Evolutionary conservation across 2,113 vertebrate genomes (phyloP).

Genomic region (Eublepharis macularius): DNA sequence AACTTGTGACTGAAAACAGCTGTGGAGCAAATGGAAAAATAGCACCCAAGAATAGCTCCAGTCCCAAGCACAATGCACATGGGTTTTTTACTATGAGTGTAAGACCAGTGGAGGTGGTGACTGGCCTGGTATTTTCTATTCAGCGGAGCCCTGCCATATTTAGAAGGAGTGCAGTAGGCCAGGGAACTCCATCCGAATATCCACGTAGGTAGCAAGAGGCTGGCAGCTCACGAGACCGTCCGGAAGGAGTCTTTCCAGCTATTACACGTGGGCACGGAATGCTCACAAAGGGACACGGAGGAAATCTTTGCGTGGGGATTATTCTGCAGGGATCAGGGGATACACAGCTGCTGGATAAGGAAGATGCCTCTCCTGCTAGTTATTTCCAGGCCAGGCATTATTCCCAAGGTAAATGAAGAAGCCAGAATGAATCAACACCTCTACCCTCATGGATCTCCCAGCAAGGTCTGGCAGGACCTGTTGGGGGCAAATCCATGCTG

Average conservation of each 20-base stretch:
- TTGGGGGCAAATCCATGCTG: no score
- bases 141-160: slow-evolving; percentile 67
- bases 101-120: slow-evolving; percentile 65
- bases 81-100: slow-evolving; percentile 65
- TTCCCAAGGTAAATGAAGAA: slow-evolving; percentile 45
- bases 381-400: slow-evolving; percentile 41
- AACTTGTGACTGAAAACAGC: slow-evolving; percentile 77
- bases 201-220: slow-evolving; percentile 56
- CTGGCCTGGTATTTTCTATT: slow-evolving; percentile 69
- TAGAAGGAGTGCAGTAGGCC: slow-evolving; percentile 67
- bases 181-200: slow-evolving; percentile 57
- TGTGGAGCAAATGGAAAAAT: slow-evolving; percentile 74
- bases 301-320: slow-evolving; percentile 61
- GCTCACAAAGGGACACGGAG: slow-evolving; percentile 63
- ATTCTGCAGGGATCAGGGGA: slow-evolving; percentile 54
- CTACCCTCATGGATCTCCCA: no score
- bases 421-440: no score
- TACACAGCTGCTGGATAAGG: slow-evolving; percentile 57
- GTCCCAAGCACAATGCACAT: slow-evolving; percentile 65
- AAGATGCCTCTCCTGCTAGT: background rate
- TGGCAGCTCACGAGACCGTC: slow-evolving; percentile 64
- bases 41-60: slow-evolving; percentile 71
- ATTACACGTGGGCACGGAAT: slow-evolving; percentile 60
- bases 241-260: slow-evolving; percentile 55
- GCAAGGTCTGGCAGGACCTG: no score